Conservation (phyloP, 2,797 vertebrate species). For the Trachurus trachurus region DNA sequence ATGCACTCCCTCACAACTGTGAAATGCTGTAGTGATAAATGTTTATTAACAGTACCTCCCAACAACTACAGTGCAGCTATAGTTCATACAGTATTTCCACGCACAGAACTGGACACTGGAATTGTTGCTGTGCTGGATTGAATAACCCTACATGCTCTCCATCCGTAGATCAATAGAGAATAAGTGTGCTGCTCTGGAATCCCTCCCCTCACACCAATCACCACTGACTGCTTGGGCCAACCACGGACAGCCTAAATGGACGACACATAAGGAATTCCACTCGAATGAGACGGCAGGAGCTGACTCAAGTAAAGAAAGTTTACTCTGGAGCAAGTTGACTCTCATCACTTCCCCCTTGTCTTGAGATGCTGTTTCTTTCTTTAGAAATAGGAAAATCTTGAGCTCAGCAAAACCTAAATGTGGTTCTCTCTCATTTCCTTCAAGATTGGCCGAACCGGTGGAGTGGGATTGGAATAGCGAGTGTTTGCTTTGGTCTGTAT, state of each 20-base stretch:
- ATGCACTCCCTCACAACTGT: background rate
- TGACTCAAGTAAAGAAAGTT: conserved; percentile 66
- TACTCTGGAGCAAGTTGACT: conserved; percentile 61
- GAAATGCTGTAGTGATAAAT: background rate
- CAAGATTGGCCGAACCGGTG: conserved; percentile 46
- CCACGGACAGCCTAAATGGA: conserved; percentile 17
- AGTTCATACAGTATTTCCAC: background rate
- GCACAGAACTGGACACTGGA: background rate
- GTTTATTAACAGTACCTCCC: too few relatives aligned
- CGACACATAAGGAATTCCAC: conserved; percentile 49
- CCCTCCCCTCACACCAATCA: conserved; percentile 15
- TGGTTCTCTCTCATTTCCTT: conserved; percentile 72
- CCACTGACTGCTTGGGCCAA: conserved; percentile 24
- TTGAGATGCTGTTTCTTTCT: conserved; percentile 64
- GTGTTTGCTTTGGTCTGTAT: conserved; percentile 35
- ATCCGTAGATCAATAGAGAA: conserved; percentile 31
- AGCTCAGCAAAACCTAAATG: conserved; percentile 75
- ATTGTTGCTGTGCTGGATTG: background rate
- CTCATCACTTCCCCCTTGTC: conserved; percentile 71
- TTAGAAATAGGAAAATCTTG: conserved; percentile 70
- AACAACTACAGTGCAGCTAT: background rate
- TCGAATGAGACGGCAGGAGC: conserved; percentile 24
- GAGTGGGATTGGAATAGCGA: conserved; percentile 42
- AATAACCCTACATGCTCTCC: conserved; percentile 2
- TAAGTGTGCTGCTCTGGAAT: conserved; percentile 10